Evolutionary conservation across 1,140 invertebrate species (phyloP).

Genomic region (Brachystomella parvula): DNA sequence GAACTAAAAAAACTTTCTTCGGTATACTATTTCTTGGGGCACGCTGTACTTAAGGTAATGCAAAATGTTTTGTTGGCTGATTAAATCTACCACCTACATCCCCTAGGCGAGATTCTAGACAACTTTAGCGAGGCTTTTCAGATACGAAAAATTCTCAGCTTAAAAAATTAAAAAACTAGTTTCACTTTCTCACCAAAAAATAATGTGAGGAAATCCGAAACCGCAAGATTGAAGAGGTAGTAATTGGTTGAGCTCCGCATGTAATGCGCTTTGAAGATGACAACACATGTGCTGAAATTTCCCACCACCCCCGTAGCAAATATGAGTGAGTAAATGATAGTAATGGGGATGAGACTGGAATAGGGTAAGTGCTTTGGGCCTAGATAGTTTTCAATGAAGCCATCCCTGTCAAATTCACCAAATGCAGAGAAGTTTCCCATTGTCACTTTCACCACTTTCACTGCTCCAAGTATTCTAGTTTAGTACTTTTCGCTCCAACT

Average conservation of each 20-base stretch:
- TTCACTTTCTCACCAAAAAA: constrained; percentile 40
- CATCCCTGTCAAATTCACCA: constrained; percentile 29
- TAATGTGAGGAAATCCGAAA: constrained; percentile 44
- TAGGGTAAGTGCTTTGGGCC: constrained; percentile 42
- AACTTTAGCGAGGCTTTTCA: no score
- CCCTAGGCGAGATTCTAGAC: no score
- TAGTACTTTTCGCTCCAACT: not conserved
- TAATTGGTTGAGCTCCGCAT: constrained; percentile 55
- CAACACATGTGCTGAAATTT: constrained; percentile 52
- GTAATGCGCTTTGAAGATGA: constrained; percentile 45
- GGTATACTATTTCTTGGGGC: no score
- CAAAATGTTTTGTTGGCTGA: no score
- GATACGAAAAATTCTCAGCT: no score
- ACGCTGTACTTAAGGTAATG: no score
- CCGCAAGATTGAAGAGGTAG: constrained; percentile 69
- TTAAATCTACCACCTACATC: no score
- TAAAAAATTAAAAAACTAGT: no score
- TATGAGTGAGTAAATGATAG: constrained; percentile 45
- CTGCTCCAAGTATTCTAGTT: not conserved
- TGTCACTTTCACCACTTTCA: not conserved
- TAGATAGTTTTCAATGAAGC: constrained; percentile 38
- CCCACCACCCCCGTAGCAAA: constrained; percentile 51
- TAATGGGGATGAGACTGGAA: constrained; percentile 44
- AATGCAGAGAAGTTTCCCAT: not conserved
- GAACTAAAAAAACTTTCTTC: no score